Evolutionary conservation across 2,113 vertebrate species (phyloP).

Genomic region (Forbesichthys papilliferus): DNA sequence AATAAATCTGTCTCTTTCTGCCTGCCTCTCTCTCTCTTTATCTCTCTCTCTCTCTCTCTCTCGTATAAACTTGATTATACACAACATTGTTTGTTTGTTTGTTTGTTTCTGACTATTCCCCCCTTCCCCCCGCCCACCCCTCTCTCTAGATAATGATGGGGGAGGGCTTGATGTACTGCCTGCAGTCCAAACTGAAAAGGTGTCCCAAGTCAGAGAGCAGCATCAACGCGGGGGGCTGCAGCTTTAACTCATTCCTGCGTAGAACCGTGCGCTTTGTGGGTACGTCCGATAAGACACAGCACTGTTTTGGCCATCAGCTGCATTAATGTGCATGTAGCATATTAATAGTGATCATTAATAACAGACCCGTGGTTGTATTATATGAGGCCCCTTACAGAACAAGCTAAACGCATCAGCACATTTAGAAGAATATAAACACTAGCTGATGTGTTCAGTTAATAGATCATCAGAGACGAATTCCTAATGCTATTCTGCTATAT

Average conservation of each 20-base stretch:
- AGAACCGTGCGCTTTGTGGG: constrained; percentile 95
- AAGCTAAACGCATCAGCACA: too few species aligned
- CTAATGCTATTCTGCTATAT: too few species aligned
- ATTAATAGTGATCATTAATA: too few species aligned
- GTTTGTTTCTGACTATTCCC: not conserved
- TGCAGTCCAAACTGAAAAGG: constrained; percentile 89
- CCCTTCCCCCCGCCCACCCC: not conserved
- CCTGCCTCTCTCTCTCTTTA: not conserved
- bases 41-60: not conserved
- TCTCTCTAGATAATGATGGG: constrained; percentile 90
- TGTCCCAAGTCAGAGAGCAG: constrained; percentile 86
- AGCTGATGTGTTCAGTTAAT: too few species aligned
- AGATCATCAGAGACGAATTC: too few species aligned
- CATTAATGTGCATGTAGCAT: too few species aligned
- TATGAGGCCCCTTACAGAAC: too few species aligned
- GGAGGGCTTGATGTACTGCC: constrained; percentile 91
- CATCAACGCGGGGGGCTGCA: constrained; percentile 95
- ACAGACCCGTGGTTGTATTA: too few species aligned
- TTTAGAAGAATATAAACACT: too few species aligned
- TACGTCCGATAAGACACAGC: constrained; percentile 63
- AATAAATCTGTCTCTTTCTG: not conserved
- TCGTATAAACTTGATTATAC: not conserved
- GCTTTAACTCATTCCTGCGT: constrained; percentile 96
- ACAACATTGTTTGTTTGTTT: not conserved
- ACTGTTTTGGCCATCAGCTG: too few species aligned